Evolutionary conservation across 2,113 vertebrate species (phyloP).

Genomic region (Cyprinodon brontotheroides): DNA sequence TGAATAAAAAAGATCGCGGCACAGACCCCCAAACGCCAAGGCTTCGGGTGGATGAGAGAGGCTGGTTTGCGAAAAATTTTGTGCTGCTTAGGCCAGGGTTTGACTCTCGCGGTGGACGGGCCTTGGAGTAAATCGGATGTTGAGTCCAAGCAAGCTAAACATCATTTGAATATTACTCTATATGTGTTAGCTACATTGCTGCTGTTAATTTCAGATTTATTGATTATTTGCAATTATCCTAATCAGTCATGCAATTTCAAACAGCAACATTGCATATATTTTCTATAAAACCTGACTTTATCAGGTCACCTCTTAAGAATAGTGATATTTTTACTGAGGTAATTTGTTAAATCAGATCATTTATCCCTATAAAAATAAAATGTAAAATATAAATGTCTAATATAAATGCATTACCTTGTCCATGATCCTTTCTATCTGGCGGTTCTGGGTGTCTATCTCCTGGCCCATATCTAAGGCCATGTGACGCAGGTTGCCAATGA

Average conservation of each 20-base stretch:
- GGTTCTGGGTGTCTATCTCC: constrained; percentile 99
- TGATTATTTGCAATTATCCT: not conserved
- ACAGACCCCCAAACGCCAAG: too few relatives aligned
- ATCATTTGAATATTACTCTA: constrained; percentile 12
- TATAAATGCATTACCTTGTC: constrained; percentile 86
- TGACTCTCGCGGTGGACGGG: too few relatives aligned
- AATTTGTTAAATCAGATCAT: not conserved
- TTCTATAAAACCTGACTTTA: not conserved
- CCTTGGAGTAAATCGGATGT: constrained; percentile 19
- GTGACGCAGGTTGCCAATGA: constrained; percentile 98
- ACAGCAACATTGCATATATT: not conserved
- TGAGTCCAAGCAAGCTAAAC: constrained; percentile 8
- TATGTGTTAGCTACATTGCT: constrained; percentile 7
- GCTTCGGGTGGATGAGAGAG: too few relatives aligned
- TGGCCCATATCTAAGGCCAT: constrained; percentile 99
- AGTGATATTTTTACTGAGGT: not conserved
- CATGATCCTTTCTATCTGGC: constrained; percentile 99
- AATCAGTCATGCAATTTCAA: too few relatives aligned
- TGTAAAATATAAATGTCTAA: not conserved
- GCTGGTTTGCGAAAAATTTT: too few relatives aligned
- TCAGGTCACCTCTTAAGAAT: not conserved
- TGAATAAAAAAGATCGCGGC: too few relatives aligned
- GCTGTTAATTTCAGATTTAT: too few relatives aligned
- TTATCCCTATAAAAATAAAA: not conserved
- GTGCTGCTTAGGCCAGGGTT: too few relatives aligned